Evolutionary conservation across 2,113 vertebrate species (phyloP).

Genomic region (Xenopus borealis): DNA sequence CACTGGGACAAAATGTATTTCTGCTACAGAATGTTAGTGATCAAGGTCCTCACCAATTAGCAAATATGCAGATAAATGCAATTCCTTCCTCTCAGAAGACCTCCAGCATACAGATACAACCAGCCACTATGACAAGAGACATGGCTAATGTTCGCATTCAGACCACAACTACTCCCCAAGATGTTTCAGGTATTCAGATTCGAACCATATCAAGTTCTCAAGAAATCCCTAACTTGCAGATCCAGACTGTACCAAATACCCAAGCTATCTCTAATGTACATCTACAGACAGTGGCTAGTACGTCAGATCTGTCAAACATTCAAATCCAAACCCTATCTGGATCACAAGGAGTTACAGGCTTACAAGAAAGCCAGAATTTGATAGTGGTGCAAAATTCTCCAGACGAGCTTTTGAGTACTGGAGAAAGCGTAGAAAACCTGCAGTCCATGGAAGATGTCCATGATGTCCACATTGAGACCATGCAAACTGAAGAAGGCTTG

Average conservation of each 20-base stretch:
- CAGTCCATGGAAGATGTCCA: conserved; percentile 51
- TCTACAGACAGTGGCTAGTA: conserved; percentile 56
- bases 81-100: conserved; percentile 38
- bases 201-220: conserved; percentile 61
- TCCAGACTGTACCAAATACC: conserved; percentile 31
- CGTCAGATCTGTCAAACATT: conserved; percentile 30
- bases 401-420: conserved; percentile 49
- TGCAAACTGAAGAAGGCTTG: conserved; percentile 54
- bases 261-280: conserved; percentile 52
- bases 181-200: conserved; percentile 59
- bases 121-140: conserved; percentile 25
- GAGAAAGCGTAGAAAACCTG: conserved; percentile 33
- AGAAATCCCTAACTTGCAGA: conserved; percentile 59
- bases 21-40: conserved; percentile 57
- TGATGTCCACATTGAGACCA: conserved; percentile 55
- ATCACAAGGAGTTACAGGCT: conserved; percentile 26
- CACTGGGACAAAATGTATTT: conserved; percentile 50
- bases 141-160: conserved; percentile 23
- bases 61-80: conserved; percentile 45
- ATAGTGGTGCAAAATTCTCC: conserved; percentile 57
- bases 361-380: conserved; percentile 47
- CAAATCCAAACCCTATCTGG: conserved; percentile 63
- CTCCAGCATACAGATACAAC: conserved; percentile 49
- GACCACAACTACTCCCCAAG: conserved; percentile 41
- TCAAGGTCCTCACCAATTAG: conserved; percentile 46